These are phyloP conservation scores for Bubo scandiacus DNA, from an alignment of 2,113 vertebrate genomes.

Conservation along the genomic window DNA sequence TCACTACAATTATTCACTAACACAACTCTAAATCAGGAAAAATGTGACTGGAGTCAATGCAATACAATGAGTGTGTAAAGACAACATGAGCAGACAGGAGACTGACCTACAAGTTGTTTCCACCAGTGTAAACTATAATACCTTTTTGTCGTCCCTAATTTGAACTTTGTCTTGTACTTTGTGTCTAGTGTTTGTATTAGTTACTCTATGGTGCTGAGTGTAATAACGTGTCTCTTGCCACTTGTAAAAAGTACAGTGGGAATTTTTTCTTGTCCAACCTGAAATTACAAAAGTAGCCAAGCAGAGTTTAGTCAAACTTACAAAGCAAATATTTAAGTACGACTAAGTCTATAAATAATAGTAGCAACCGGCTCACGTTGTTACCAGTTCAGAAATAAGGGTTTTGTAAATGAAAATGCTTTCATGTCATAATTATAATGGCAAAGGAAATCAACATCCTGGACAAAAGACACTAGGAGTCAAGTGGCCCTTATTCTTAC, in stretches of 20 bases:
- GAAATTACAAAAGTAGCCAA: neutral
- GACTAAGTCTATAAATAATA: neutral
- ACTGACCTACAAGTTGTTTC: neutral
- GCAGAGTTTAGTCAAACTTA: neutral
- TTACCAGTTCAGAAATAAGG: neutral
- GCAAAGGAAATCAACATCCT: neutral
- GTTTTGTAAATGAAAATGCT: neutral
- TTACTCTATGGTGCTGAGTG: neutral
- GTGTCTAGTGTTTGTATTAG: neutral
- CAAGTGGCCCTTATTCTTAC: neutral
- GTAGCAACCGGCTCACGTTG: neutral
- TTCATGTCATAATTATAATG: neutral
- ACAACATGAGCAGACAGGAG: neutral
- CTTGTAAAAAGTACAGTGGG: neutral
- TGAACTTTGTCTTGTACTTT: neutral
- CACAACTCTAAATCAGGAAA: neutral
- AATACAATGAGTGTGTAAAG: neutral
- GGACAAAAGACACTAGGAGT: neutral
- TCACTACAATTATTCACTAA: neutral
- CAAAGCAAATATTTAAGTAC: neutral
- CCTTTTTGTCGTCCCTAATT: neutral
- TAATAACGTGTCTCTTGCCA: neutral
- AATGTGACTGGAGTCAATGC: neutral
- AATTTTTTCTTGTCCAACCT: neutral
- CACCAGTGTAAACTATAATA: neutral